Base-by-base conservation (phyloP, 1,140 invertebrate species). In the Stegodyphus dumicola region DNA sequence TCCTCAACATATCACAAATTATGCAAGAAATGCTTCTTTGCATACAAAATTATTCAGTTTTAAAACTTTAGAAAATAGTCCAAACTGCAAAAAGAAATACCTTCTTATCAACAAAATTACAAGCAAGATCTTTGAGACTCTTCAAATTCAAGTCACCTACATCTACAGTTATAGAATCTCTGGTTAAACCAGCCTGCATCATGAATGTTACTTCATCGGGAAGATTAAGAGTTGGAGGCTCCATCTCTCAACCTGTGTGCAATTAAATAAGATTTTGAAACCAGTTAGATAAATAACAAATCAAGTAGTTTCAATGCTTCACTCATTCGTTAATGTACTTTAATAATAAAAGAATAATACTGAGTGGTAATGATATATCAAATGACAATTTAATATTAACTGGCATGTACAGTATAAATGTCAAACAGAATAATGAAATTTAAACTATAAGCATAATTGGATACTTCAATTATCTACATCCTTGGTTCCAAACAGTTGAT, bases 41-140 rank as follows among this genome's bases (percentile, higher is more conserved):
- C 33, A 33, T 1, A 33, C 3, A 33, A 33, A 33, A 33, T 33
- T 33, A 33, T 33, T 33, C 33, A 33, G 3, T 33, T 33, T 33
- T 33, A 33, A 33, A 33, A 33, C 33, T 33, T 1, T 33, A 33
- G 33, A 33, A 33, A 33, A 33, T 33, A 33, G 33, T 3, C 33
- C 33, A 33, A 33, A 33, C 33, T 33, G 33, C 33, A 33, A 33
- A 33, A 60, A 9, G 9, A 60, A 60, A 60, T 92, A 97, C 95
- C 93, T 98, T 98, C 88, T 93, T 93, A 90, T 97, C 95, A 87
- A 99, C 95, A 91, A 99, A 99, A 89, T 97, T 95, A 91, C 96
- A 97, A 69, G 97, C 97, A 88, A 96, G 93, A 89, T 98, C 96
- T 91, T 98, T 98, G 84, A 99, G 93, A 81, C 94, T 94, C 90